Base-by-base conservation (phyloP, 2,888 invertebrate species). In the Chaitophorus viminalis region DNA sequence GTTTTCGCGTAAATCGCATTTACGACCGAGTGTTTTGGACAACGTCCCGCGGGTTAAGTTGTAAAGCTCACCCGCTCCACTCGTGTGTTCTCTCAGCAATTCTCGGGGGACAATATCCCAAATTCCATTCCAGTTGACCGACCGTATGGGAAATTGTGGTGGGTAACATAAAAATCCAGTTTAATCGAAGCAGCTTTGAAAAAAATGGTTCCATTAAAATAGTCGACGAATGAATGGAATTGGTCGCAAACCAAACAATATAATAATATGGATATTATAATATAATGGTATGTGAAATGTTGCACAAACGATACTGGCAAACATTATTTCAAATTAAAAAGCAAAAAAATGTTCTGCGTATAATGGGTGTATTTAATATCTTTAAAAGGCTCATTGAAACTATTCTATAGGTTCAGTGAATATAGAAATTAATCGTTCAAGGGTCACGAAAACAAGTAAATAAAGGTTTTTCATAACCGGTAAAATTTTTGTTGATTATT, bases 31-130 rank as follows among this genome's bases (percentile, higher is more conserved):
- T 81, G 87, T 87, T 87, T 87, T 75, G 79, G 87, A 87, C 87
- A 81, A 60, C 81, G 79, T 87, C 81, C 87, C 87, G 87, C 81
- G 87, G 79, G 87, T 87, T 81, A 74, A 87, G 81, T 87, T 87
- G 86, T 87, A 65, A 79, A 60, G 79, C 72, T 78, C 76, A 6
- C 52, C 65, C 21, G 65, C 65, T 46, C 70, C 21, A 21, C 36
- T 36, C 54, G 18, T 52, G 21, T 9, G 46, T 83, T 31, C 31
- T 72, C 60, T 74, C 17, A 54, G 74, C 72, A 21, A 87, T 87
- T 81, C 87, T n/a, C 74, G 65, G 60, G 79, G 74, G 87, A 87
- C 81, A 31, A 39, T 79, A 81, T 87, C 87, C 60, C 79, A 33
- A 65, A 81, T 87, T 87, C 79, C 87, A 74, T 81, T 87, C 87